These are phyloP conservation scores for Hydropsyche tenuis DNA, from an alignment of 1,140 invertebrate genomes.

Conservation along the genomic window DNA sequence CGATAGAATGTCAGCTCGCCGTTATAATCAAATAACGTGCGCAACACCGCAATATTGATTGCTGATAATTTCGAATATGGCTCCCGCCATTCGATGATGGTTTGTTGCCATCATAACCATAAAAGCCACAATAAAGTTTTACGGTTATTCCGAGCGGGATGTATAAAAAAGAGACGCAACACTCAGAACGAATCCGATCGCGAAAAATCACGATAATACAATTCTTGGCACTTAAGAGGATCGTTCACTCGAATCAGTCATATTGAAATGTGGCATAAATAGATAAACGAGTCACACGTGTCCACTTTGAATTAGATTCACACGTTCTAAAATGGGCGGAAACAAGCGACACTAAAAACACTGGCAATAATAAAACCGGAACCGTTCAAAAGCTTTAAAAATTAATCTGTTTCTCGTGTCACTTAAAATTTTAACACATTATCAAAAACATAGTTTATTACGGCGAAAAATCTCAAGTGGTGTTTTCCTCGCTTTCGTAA, in stretches of 20 bases:
- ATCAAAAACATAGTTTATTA: not conserved
- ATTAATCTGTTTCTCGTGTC: conserved; percentile 49
- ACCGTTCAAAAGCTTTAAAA: conserved; percentile 42
- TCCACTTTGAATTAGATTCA: not conserved
- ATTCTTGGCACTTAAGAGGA: not conserved
- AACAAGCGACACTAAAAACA: conserved; percentile 40
- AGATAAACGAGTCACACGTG: not conserved
- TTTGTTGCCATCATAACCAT: conserved; percentile 45
- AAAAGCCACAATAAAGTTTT: conserved; percentile 48
- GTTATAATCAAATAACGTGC: conserved; percentile 31
- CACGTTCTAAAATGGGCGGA: conserved; percentile 34
- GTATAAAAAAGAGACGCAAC: not conserved
- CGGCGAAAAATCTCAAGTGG: conserved; percentile 46
- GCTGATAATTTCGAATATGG: conserved; percentile 48
- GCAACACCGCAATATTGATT: conserved; percentile 37
- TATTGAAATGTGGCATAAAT: not conserved
- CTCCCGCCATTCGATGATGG: conserved; percentile 39
- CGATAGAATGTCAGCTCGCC: conserved; percentile 4
- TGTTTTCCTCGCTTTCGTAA: conserved; percentile 18
- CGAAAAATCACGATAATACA: not conserved
- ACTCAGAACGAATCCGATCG: not conserved
- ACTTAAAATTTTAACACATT: conserved; percentile 31
- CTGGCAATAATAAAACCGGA: conserved; percentile 26
- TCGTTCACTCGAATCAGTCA: not conserved
- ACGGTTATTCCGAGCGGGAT: conserved; percentile 33